Conservation (phyloP, 2,113 vertebrate species). For the Perca fluviatilis region DNA sequence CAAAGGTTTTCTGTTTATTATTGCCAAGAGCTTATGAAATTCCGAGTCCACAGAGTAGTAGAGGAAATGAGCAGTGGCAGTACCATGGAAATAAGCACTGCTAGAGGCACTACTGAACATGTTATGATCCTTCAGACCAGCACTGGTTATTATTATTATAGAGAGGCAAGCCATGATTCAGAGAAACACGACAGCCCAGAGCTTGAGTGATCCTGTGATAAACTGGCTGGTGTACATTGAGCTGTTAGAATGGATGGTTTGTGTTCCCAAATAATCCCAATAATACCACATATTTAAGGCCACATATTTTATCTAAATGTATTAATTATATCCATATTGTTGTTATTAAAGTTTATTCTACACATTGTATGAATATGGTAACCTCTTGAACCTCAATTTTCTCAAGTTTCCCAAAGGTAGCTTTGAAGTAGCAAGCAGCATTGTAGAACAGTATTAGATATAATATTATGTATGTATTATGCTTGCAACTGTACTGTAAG, state of each 20-base stretch:
- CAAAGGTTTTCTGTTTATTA: slow-evolving; percentile 4
- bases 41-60: neutral
- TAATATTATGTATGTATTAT: neutral
- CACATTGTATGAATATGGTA: neutral
- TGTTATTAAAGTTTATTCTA: neutral
- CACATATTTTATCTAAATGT: neutral
- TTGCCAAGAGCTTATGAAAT: neutral
- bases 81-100: slow-evolving; percentile 33
- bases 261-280: neutral
- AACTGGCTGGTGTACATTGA: slow-evolving; percentile 34
- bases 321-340: neutral
- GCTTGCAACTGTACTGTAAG: neutral
- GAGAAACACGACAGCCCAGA: slow-evolving; percentile 54
- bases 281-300: neutral
- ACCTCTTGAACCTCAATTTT: neutral
- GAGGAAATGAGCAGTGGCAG: slow-evolving; percentile 39
- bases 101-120: slow-evolving; percentile 25
- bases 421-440: neutral
- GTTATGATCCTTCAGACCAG: slow-evolving; percentile 26
- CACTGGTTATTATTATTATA: slow-evolving; percentile 47
- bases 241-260: slow-evolving; percentile 13
- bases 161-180: slow-evolving; percentile 48
- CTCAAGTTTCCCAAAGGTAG: neutral
- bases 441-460: neutral
- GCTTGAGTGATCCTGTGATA: slow-evolving; percentile 55